These are phyloP conservation scores for Mystacornis crossleyi DNA, from an alignment of 2,113 vertebrate genomes.

Conservation along the genomic window DNA sequence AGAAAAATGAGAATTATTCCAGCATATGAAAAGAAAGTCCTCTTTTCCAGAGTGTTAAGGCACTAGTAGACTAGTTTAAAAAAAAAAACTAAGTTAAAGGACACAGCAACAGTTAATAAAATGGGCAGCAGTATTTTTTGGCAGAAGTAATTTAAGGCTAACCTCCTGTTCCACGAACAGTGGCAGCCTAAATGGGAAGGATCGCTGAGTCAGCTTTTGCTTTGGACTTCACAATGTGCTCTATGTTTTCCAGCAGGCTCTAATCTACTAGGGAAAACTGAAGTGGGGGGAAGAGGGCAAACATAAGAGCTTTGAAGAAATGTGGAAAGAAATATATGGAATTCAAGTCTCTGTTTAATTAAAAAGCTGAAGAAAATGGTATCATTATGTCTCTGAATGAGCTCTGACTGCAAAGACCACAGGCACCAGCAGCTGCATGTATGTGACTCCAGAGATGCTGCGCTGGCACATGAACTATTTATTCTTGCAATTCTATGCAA, in stretches of 20 bases:
- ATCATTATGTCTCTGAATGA: background rate
- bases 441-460: background rate
- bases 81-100: background rate
- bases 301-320: background rate
- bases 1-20: background rate
- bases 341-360: background rate
- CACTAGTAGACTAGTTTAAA: background rate
- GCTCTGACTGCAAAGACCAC: background rate
- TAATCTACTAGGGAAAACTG: background rate
- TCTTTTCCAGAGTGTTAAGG: background rate
- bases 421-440: background rate
- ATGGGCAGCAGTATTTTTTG: conserved; percentile 10
- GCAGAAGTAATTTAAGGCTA: conserved; percentile 35
- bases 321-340: background rate
- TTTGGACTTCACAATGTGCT: conserved; percentile 23
- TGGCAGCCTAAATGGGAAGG: background rate
- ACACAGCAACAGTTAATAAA: conserved; percentile 25
- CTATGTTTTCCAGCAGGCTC: conserved; percentile 40
- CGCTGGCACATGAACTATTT: background rate
- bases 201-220: conserved; percentile 28
- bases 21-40: background rate
- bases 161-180: conserved; percentile 20
- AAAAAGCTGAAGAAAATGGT: background rate
- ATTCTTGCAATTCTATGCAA: background rate
- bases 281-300: background rate